phyloP scores from a whole-genome alignment of 2,888 invertebrate species.

The Parapristionchus giblindavisi region DNA sequence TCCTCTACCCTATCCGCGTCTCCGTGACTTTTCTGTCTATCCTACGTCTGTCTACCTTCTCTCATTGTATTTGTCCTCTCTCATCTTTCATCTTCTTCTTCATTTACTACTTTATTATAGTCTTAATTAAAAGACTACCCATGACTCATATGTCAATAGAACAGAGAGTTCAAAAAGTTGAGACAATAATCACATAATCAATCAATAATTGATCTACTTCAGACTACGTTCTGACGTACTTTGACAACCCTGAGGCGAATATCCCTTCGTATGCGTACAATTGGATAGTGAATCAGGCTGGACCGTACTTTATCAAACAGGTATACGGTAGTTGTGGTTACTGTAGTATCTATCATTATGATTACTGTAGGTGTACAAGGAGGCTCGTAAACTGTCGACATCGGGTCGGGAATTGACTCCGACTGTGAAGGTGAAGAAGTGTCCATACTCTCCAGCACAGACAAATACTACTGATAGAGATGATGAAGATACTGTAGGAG shows the following conservation, averaged over 20 bases:
- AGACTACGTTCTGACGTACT: slow-evolving; percentile 74
- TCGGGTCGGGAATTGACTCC: slow-evolving; percentile 10
- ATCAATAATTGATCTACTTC: slow-evolving; percentile 1
- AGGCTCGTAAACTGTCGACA: slow-evolving; percentile 12
- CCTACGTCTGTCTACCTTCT: too few species aligned
- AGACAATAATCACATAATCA: too few species aligned
- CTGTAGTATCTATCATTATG: not conserved
- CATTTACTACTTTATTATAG: too few species aligned
- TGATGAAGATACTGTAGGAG: not conserved
- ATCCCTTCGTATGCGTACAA: slow-evolving; percentile 73
- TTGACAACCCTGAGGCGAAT: slow-evolving; percentile 73
- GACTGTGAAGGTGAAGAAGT: not conserved
- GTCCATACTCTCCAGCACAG: not conserved
- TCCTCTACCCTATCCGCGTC: too few species aligned
- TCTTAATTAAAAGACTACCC: too few species aligned
- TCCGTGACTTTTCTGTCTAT: too few species aligned
- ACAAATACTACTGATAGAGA: slow-evolving; percentile 3
- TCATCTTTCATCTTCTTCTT: too few species aligned
- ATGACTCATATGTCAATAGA: too few species aligned
- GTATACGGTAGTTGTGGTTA: slow-evolving; percentile 32
- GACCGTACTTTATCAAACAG: slow-evolving; percentile 61
- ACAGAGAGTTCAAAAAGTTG: too few species aligned
- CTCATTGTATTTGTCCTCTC: too few species aligned
- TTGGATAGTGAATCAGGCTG: slow-evolving; percentile 73
- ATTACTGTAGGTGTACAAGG: slow-evolving; percentile 15